Conservation (phyloP, 2,797 vertebrate genomes). For the Phylloscopus collybita region DNA sequence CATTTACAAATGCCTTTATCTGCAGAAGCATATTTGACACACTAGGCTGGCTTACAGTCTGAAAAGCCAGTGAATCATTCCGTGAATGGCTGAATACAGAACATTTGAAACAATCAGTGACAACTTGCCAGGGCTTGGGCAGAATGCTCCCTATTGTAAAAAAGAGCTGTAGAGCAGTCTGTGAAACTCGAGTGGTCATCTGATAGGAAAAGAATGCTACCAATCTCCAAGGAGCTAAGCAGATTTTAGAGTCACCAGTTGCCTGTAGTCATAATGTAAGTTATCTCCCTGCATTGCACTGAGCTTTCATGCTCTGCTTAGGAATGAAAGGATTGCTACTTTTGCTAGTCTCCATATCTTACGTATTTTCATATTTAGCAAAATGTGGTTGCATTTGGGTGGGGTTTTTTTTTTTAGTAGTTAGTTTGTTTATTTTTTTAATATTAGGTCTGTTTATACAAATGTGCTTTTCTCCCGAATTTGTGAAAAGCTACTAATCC, state of each 20-base stretch:
- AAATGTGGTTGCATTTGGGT: background rate
- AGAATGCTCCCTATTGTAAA: constrained; percentile 7
- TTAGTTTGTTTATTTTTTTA: background rate
- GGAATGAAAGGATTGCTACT: background rate
- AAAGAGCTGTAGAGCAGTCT: background rate
- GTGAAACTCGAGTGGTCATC: constrained; percentile 43
- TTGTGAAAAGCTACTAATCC: background rate
- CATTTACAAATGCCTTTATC: constrained; percentile 53
- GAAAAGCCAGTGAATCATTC: constrained; percentile 35
- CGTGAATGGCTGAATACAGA: constrained; percentile 54
- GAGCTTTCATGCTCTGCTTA: background rate
- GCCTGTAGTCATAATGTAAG: background rate
- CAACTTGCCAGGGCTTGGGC: constrained; percentile 31
- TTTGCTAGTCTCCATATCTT: background rate
- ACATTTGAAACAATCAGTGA: constrained; percentile 57
- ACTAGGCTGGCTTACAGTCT: constrained; percentile 12
- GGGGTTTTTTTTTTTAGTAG: background rate
- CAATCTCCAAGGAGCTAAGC: constrained; percentile 30
- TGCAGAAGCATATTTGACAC: constrained; percentile 53
- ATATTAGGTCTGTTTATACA: background rate
- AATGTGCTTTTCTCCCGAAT: background rate
- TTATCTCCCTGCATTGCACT: constrained; percentile 3
- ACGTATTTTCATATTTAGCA: background rate
- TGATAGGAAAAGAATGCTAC: constrained; percentile 40
- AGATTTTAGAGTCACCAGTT: background rate